phyloP scores from a whole-genome alignment of 37 sponge, comb jelly and placozoan species.

The Chondrilla cf. caribensis region DNA sequence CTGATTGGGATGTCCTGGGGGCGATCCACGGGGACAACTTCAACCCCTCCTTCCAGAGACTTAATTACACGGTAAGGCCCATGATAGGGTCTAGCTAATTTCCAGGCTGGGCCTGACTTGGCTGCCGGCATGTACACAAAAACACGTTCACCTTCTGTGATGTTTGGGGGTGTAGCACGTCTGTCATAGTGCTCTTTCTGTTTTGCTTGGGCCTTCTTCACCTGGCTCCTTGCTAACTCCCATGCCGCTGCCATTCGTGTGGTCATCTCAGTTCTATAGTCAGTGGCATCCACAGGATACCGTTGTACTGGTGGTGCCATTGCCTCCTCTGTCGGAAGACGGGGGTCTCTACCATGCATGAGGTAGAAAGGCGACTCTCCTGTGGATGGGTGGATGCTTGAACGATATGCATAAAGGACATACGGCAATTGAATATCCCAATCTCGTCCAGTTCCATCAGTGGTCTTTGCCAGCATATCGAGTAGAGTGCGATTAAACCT shows the following conservation, averaged over 20 bases:
- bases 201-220: background rate
- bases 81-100: slow-evolving; percentile 30
- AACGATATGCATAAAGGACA: slow-evolving; percentile 38
- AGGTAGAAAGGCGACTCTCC: slow-evolving; percentile 28
- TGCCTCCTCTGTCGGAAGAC: background rate
- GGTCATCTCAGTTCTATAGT: slow-evolving; percentile 1
- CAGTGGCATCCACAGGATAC: background rate
- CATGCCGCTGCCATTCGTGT: background rate
- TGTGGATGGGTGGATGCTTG: slow-evolving; percentile 23
- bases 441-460: background rate
- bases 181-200: slow-evolving; percentile 18
- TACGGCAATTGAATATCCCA: slow-evolving; percentile 24
- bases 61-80: slow-evolving; percentile 23
- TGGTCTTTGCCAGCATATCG: background rate
- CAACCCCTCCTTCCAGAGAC: background rate
- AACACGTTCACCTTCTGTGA: slow-evolving; percentile 14
- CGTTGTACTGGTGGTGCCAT: background rate
- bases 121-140: slow-evolving; percentile 16
- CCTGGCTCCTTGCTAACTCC: background rate
- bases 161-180: background rate
- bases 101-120: slow-evolving; percentile 15
- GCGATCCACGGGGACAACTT: background rate
- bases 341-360: slow-evolving; percentile 18
- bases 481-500: slow-evolving; percentile 27
- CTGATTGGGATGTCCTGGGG: background rate